phyloP scores from a whole-genome alignment of 1,140 invertebrate species.

The Bradysia coprophila region DNA sequence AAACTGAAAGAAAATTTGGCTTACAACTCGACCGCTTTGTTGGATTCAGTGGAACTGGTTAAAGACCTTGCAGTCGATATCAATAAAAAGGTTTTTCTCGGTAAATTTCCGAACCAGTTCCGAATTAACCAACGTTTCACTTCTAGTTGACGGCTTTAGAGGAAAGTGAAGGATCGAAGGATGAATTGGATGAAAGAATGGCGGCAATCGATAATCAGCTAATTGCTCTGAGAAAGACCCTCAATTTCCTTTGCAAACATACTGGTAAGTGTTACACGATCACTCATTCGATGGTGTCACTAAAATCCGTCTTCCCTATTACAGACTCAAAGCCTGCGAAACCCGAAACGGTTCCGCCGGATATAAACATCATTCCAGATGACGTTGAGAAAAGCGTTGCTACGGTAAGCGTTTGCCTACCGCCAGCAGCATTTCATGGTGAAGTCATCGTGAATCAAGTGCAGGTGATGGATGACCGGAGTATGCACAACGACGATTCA shows the following conservation, averaged over 20 bases:
- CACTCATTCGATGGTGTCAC: too few relatives aligned
- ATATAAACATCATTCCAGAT: constrained; percentile 18
- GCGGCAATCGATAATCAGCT: background rate
- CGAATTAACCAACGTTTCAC: too few relatives aligned
- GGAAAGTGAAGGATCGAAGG: constrained; percentile 1
- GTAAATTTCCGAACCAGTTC: too few relatives aligned
- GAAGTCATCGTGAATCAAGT: constrained; percentile 10
- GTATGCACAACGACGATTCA: background rate
- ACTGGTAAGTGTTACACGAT: background rate
- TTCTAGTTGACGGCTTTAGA: too few relatives aligned
- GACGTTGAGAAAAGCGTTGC: constrained; percentile 9
- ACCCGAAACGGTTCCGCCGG: constrained; percentile 12
- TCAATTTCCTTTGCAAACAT: constrained; percentile 5
- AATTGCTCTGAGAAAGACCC: constrained; percentile 5
- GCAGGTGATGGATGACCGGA: constrained; percentile 9
- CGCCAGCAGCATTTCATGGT: constrained; percentile 7
- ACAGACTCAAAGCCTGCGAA: too few relatives aligned
- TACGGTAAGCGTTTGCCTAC: constrained; percentile 4
- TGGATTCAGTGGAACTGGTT: background rate
- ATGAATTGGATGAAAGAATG: constrained; percentile 16
- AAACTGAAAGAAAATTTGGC: background rate
- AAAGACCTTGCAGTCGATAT: background rate
- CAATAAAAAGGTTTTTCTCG: too few relatives aligned
- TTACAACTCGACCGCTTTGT: background rate
- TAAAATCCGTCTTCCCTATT: too few relatives aligned